phyloP scores from a whole-genome alignment of 2,797 vertebrate species.

The Hybognathus amarus region DNA sequence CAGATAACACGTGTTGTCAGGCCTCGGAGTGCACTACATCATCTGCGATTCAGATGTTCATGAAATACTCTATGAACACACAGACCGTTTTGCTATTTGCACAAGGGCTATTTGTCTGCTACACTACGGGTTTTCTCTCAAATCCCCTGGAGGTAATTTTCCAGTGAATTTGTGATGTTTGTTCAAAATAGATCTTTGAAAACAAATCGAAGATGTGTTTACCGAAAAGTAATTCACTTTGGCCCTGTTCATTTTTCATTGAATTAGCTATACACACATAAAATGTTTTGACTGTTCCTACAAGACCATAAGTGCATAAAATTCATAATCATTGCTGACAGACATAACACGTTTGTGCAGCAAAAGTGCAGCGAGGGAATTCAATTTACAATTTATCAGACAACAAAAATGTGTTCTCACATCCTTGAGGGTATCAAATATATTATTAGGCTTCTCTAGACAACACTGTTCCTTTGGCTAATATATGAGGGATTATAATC shows the following conservation, averaged over 20 bases:
- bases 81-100: constrained; percentile 26
- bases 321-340: constrained; percentile 61
- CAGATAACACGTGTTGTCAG: constrained; percentile 46
- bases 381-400: constrained; percentile 37
- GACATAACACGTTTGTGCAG: constrained; percentile 57
- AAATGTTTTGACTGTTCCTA: constrained; percentile 63
- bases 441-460: constrained; percentile 29
- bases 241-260: constrained; percentile 57
- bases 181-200: constrained; percentile 56
- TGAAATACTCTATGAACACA: constrained; percentile 24
- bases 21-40: constrained; percentile 40
- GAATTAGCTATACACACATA: constrained; percentile 56
- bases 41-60: constrained; percentile 36
- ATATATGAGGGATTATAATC: background rate
- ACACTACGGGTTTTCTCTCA: constrained; percentile 32
- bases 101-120: constrained; percentile 48
- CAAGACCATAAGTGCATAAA: constrained; percentile 58
- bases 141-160: constrained; percentile 45
- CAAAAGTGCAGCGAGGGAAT: constrained; percentile 36
- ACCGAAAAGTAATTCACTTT: constrained; percentile 52
- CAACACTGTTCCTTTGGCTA: background rate
- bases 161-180: constrained; percentile 58
- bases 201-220: constrained; percentile 59
- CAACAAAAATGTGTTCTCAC: constrained; percentile 38
- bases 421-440: constrained; percentile 32